Evolutionary conservation across 1,140 invertebrate genomes (phyloP), one percentile per base, ranked within the genome.

Genomic region (Galleria mellonella): DNA sequence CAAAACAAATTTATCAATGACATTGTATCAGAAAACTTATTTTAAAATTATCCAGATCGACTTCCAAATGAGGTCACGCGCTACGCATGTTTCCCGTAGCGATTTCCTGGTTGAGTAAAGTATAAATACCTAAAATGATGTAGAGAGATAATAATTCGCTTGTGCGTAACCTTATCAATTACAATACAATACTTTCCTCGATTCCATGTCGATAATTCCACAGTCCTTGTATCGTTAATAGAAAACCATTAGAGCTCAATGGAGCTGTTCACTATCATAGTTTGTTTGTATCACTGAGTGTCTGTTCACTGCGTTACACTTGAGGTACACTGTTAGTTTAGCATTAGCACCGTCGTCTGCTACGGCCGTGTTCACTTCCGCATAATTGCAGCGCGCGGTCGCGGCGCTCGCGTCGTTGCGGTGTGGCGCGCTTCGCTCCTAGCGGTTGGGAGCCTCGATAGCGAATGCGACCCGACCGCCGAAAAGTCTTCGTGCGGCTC

Each of bases 391-490:
- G 61, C 47, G 52, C 71, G 72, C 65, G 17, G 17, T 23, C 17
- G 73, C 71, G 63, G 49, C 51, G 51, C 43, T 13, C 33, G 43
- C 51, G 46, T 59, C 60, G 65, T 59, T 51, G 42, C 65, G 41
- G 58, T 59, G 63, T 62, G 53, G 17, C 17, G 17, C 62, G 69
- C 17, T 50, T 53, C 61, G 71, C 72, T 76, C 73, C 71, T 62
- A 70, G 65, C 62, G 58, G 79, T 42, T 56, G 68, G 68, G 74
- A 78, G 78, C 76, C 71, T 67, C 62, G 72, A 68, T 78, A 77
- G 81, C 75, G 64, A 81, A 78, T 79, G 77, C 77, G 77, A 72
- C 81, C 72, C 77, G 77, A 72, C 81, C 72, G 81, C 77, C 81
- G 77, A 84, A 84, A 84, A 81, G 67, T 81, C 67, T 67, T 71